A percentile compares a stretch with the other conserved stretches of the same genome.
These are phyloP conservation scores for Crypturellus undulatus DNA, from an alignment of 2,113 vertebrate species.

Conservation along the genomic window DNA sequence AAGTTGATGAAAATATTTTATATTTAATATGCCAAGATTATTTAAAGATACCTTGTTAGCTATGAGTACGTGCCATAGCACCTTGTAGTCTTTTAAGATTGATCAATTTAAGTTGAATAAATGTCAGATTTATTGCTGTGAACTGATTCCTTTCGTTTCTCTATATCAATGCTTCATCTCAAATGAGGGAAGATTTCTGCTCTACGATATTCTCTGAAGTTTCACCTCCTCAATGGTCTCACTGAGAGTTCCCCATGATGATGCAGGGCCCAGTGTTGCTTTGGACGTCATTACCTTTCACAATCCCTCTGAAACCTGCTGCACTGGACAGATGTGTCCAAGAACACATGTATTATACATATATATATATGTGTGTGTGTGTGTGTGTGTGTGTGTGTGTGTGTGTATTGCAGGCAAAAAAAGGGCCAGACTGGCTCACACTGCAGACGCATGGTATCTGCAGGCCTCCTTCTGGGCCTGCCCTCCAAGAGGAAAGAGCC, in stretches of 20 bases:
- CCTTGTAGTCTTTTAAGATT: background rate
- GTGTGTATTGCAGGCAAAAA: too few relatives aligned
- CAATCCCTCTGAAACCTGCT: background rate
- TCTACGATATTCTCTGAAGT: rapidly evolving
- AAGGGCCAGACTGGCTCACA: rapidly evolving
- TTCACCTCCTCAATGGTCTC: background rate
- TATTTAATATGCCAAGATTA: background rate
- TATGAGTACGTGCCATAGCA: background rate
- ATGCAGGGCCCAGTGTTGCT: rapidly evolving
- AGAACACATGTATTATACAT: background rate
- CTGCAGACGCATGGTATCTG: background rate
- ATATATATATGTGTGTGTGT: too few relatives aligned
- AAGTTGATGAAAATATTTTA: background rate
- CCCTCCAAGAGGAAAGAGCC: background rate
- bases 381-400: too few relatives aligned
- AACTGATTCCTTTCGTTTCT: background rate
- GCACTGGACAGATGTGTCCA: background rate
- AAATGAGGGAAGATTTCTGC: background rate
- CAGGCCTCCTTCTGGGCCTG: rapidly evolving
- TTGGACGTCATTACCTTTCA: background rate
- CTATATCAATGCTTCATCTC: background rate
- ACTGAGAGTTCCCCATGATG: background rate
- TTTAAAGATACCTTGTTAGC: background rate
- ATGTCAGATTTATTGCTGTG: background rate
- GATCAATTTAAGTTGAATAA: background rate